Evolutionary conservation across 2,797 vertebrate species (phyloP).

Genomic region (Enteromius thamalakanensis): DNA sequence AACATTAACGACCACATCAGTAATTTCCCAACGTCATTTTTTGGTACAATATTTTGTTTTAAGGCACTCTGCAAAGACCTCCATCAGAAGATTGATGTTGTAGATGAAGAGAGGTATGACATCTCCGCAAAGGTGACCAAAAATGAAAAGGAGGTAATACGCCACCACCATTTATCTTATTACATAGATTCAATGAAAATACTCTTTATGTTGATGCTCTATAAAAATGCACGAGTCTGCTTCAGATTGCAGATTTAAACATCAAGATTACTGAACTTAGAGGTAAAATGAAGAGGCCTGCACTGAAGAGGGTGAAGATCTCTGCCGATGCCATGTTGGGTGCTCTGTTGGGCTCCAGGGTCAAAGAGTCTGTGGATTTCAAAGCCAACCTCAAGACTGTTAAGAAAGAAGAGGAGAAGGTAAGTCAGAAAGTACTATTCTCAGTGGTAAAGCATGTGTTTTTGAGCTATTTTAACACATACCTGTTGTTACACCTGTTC

Average conservation of each 20-base stretch:
- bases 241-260: slow-evolving; percentile 64
- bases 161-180: not conserved
- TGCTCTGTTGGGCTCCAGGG: slow-evolving; percentile 76
- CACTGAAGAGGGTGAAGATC: slow-evolving; percentile 78
- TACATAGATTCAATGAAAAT: not conserved
- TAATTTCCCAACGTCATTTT: not conserved
- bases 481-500: slow-evolving; percentile 25
- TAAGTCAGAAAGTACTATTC: slow-evolving; percentile 30
- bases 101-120: slow-evolving; percentile 81
- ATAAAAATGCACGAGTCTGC: not conserved
- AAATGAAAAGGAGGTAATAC: slow-evolving; percentile 68
- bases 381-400: slow-evolving; percentile 84
- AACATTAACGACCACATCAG: too few species aligned
- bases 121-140: slow-evolving; percentile 75
- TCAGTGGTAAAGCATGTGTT: not conserved
- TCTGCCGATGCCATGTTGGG: slow-evolving; percentile 84
- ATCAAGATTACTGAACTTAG: slow-evolving; percentile 74
- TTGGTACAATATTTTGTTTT: slow-evolving; percentile 43
- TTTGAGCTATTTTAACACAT: slow-evolving; percentile 5
- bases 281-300: slow-evolving; percentile 83
- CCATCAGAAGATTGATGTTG: slow-evolving; percentile 76
- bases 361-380: slow-evolving; percentile 83
- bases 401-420: slow-evolving; percentile 85
- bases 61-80: slow-evolving; percentile 79
- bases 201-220: not conserved